Conservation (phyloP, 2,888 invertebrate genomes). For the Drosophila neutralis region DNA sequence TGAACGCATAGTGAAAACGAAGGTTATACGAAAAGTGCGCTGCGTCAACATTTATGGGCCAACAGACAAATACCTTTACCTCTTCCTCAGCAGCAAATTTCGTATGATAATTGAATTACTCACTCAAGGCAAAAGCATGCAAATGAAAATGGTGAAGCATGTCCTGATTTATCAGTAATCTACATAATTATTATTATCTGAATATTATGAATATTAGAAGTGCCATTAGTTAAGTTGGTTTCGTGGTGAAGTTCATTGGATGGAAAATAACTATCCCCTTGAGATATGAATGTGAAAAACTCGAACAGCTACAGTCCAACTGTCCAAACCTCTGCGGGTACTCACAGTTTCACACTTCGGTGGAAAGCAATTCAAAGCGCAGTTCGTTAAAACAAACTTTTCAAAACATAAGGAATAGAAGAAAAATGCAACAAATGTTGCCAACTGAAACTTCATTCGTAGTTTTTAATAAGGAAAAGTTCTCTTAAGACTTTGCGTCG, state of each 20-base stretch:
- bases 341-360: not conserved
- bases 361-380: not conserved
- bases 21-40: slow-evolving; percentile 29
- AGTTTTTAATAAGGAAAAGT: slow-evolving; percentile 7
- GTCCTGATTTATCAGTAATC: not conserved
- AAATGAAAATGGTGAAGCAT: not conserved
- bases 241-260: not conserved
- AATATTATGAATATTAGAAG: not conserved
- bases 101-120: slow-evolving; percentile 18
- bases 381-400: not conserved
- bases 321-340: not conserved
- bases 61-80: slow-evolving; percentile 18
- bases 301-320: not conserved
- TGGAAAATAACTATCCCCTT: not conserved
- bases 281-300: not conserved
- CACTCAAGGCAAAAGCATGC: slow-evolving; percentile 6
- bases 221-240: not conserved
- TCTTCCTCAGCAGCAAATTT: slow-evolving; percentile 5
- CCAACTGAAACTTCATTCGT: not conserved
- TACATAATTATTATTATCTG: not conserved
- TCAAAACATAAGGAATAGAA: not conserved
- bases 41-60: slow-evolving; percentile 36
- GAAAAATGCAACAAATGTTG: not conserved
- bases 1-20: slow-evolving; percentile 10
- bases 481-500: not conserved